Evolutionary conservation across 2,113 vertebrate genomes (phyloP).

Genomic region (Rhegmatorhina hoffmannsi): DNA sequence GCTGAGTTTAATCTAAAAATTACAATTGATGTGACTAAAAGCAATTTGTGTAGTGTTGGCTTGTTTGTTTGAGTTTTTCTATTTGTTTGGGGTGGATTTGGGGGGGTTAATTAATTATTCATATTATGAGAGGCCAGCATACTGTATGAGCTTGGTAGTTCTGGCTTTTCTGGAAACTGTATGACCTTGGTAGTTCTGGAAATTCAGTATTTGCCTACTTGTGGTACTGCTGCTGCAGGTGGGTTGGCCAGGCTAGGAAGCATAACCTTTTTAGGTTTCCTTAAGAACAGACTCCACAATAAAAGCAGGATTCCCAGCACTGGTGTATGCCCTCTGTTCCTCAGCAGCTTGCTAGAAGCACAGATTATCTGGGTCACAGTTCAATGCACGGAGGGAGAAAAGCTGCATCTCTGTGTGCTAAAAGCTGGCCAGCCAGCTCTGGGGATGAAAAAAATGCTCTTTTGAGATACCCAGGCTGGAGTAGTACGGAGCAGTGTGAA

Average conservation of each 20-base stretch:
- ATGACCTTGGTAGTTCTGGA: rapidly evolving
- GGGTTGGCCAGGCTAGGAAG: background rate
- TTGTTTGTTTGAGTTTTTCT: background rate
- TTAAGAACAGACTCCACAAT: background rate
- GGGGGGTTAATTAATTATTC: background rate
- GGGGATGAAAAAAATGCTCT: rapidly evolving
- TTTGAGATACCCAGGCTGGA: rapidly evolving
- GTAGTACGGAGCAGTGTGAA: rapidly evolving
- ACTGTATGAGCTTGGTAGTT: rapidly evolving
- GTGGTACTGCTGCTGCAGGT: background rate
- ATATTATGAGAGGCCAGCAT: no score
- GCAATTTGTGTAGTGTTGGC: background rate
- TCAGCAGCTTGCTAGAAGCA: background rate
- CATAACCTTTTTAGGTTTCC: background rate
- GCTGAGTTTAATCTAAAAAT: background rate
- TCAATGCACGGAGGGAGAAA: no score
- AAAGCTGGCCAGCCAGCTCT: background rate
- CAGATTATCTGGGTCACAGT: rapidly evolving
- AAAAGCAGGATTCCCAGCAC: background rate
- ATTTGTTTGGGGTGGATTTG: background rate
- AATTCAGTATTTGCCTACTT: background rate
- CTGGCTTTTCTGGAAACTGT: background rate
- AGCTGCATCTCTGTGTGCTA: rapidly evolving
- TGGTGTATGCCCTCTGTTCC: background rate
- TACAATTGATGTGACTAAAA: background rate